Base-by-base conservation (phyloP, 2,797 vertebrate species). In the Rhadinocentrus ornatus region DNA sequence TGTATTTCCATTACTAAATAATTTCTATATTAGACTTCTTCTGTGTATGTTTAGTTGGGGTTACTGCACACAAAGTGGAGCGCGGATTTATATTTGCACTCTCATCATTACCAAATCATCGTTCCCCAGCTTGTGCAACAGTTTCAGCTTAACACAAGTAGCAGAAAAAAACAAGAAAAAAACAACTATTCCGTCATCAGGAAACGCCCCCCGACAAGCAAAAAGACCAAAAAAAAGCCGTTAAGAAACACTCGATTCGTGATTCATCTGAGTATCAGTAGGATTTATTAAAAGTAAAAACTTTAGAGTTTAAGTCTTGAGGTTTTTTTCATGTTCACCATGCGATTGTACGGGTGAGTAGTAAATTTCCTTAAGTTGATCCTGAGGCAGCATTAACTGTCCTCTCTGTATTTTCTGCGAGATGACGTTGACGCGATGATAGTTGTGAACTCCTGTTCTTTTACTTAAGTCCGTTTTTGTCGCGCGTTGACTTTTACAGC, bases 341-440 rank as follows among this genome's bases (percentile, higher is more conserved):
- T 87, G 87, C 27, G 2, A 56, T 31, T 12, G 0, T 20, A 24
- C 44, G 22, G 77, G 90, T 91, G 66, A 78, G 85, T 73, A 22
- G 1, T 41, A 10, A 7, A 22, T 15, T n/a, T 6, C 15, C 34
- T 10, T 15, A 26, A 1, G 10, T 2, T n/a, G 41, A 7, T 3
- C 41, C 16, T 6, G 41, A 2, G 29, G 41, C 24, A 12, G 12
- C 5, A 16, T 16, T 53, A 16, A 54, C 26, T 54, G 26, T 54
- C 15, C 3, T 4, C 2, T 2, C 9, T 1, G 22, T 50, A 26
- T 2, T 11, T 9, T 3, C 22, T 12, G 9, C 12, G 26, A 54
- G 13, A 7, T 10, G 18, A 46, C 6, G 16, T 35, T 39, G 20
- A 22, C 9, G 6, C 15, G 26, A 16, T 26, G 9, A 13, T 27